Evolutionary conservation across 2,888 invertebrate genomes (phyloP), one percentile per base, ranked within the genome.

Genomic region (Amblyjoppa proteus): DNA sequence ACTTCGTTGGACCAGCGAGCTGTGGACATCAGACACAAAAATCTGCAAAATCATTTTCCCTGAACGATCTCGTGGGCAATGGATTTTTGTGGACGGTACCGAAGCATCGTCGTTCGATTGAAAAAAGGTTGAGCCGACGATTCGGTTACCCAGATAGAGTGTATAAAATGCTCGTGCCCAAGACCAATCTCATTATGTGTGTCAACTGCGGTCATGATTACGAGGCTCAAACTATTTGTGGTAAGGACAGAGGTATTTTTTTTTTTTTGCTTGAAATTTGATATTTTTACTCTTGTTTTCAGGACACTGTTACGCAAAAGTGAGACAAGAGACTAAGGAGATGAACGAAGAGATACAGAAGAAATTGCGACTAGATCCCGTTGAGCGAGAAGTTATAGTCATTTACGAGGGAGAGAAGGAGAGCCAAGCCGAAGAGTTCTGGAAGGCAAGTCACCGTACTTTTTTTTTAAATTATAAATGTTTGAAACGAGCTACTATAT

Each of bases 221-320:
- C 93, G 97, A 98, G 94, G 95, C 95, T 81, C 96, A 97, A 69
- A 95, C 96, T 70, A 95, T 99, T 68, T 99, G 99, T 94, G 96
- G 98, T 98, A 96, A 95, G 31, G 31, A 1, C 34, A 64, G 2
- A 16, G 41, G 31, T 71, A 20, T 41, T 51, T 69, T 75, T 75
- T 75, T 75, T 56, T 28, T 11, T 79, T 68, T 16, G 13, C 3
- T 64, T 7, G 7, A 11, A 7, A 45, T 11, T 28, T 13, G 11
- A 45, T 41, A 13, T 34, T 87, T 75, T 75, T 73, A 3, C 41
- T 78, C 20, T 3, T 49, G 45, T 89, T 95, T 95, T 70, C 93
- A 98, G 98, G 96, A 58, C 95, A 97, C 89, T 99, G 99, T 93
- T 99, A 99, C 91, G 96, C 96, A 74, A 97, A 96, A 94, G 96